A percentile compares a stretch with the other conserved stretches of the same genome.
Evolutionary conservation across 2,113 vertebrate genomes (phyloP).

Genomic region (Dromiciops gliroides): DNA sequence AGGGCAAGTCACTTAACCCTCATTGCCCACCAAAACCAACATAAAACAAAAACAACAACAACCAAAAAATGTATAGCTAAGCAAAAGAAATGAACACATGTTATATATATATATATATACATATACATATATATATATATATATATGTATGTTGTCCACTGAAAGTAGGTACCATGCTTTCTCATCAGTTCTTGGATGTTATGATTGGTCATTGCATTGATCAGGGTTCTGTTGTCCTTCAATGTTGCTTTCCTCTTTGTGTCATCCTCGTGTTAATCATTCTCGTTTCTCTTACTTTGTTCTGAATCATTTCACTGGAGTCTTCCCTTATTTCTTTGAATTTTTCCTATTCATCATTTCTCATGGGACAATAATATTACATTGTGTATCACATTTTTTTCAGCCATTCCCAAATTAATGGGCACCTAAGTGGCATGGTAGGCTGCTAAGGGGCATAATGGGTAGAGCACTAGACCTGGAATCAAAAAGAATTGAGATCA

Average conservation of each 20-base stretch:
- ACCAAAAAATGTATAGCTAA: too few species aligned
- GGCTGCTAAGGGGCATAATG: neutral
- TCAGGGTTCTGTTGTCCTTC: neutral
- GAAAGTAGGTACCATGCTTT: neutral
- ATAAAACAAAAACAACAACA: too few species aligned
- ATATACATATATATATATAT: too few species aligned
- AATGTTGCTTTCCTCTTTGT: neutral
- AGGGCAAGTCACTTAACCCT: too few species aligned
- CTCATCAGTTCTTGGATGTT: neutral
- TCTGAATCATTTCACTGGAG: neutral
- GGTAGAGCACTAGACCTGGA: neutral
- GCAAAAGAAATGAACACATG: neutral
- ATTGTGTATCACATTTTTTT: neutral
- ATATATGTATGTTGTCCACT: neutral
- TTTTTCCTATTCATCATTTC: neutral
- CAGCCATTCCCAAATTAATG: neutral
- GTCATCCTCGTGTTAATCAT: neutral
- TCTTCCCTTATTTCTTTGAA: neutral
- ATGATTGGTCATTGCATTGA: neutral
- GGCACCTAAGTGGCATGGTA: neutral
- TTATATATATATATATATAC: too few species aligned
- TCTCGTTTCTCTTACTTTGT: neutral
- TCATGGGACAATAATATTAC: neutral
- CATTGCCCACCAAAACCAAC: too few species aligned
- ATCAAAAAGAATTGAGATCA: neutral